A percentile compares a stretch with the other conserved stretches of the same genome.
Evolutionary conservation across 1,140 invertebrate species (phyloP).

Genomic region (Hypsibius dujardini): DNA sequence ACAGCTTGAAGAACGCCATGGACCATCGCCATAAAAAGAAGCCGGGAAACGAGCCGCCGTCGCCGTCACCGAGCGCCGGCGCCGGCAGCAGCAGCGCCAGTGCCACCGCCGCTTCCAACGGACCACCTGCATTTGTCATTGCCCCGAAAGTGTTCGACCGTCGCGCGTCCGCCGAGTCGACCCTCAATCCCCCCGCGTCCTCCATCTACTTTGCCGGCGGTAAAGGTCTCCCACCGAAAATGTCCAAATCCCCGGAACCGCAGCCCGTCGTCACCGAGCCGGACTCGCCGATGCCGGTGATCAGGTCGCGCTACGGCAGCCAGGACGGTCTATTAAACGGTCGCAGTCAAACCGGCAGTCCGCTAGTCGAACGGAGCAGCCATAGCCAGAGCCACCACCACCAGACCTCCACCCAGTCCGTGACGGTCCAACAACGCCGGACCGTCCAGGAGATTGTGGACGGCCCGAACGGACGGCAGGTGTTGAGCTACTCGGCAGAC

Average conservation of each 20-base stretch:
- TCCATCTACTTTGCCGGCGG: background rate
- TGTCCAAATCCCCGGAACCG: background rate
- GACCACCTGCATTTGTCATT: background rate
- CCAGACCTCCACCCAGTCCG: background rate
- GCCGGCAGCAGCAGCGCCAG: background rate
- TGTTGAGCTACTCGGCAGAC: background rate
- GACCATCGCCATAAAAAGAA: conserved; percentile 17
- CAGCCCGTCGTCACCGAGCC: conserved; percentile 8
- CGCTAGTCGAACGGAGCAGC: background rate
- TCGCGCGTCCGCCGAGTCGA: conserved; percentile 2
- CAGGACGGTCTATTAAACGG: background rate
- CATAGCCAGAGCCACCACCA: background rate
- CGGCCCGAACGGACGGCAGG: background rate
- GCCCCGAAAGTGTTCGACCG: background rate
- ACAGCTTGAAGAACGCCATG: conserved; percentile 13
- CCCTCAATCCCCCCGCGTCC: background rate
- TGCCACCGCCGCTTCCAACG: background rate
- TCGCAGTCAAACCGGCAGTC: background rate
- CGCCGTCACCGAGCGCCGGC: background rate
- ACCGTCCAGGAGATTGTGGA: conserved; percentile 5
- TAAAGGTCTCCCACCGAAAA: background rate
- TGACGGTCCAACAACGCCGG: background rate
- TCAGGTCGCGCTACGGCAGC: background rate
- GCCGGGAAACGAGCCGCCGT: background rate
- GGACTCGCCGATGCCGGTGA: background rate